Conservation (phyloP, 2,113 vertebrate genomes). For the Trichomycterus rosablanca region DNA sequence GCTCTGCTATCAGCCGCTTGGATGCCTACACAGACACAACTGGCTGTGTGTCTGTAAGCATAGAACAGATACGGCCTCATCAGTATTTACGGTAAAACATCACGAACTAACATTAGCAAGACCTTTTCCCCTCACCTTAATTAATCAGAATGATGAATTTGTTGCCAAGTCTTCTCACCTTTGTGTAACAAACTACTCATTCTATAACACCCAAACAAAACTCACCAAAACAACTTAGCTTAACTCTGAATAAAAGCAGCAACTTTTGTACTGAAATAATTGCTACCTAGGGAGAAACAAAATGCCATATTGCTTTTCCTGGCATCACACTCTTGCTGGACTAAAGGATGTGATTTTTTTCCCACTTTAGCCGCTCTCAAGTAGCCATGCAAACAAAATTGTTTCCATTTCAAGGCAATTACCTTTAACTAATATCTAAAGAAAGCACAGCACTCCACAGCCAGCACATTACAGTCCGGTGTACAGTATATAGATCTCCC, state of each 20-base stretch:
- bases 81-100: neutral
- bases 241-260: neutral
- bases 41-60: too few species aligned
- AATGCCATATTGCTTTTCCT: slow-evolving; percentile 11
- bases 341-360: neutral
- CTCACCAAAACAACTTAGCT: neutral
- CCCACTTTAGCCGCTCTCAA: neutral
- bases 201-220: slow-evolving; percentile 1
- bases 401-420: slow-evolving; percentile 58
- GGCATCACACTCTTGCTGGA: neutral
- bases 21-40: too few species aligned
- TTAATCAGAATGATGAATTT: neutral
- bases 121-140: neutral
- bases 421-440: slow-evolving; percentile 44
- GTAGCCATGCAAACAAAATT: too few species aligned
- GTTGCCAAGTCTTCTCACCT: slow-evolving; percentile 12
- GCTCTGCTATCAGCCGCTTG: too few species aligned
- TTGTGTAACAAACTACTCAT: slow-evolving; percentile 11
- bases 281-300: slow-evolving; percentile 3
- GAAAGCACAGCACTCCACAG: slow-evolving; percentile 57
- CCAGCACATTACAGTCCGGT: slow-evolving; percentile 27
- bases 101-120: neutral
- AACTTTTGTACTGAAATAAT: slow-evolving; percentile 13
- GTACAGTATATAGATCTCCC: slow-evolving; percentile 3
- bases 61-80: too few species aligned